phyloP scores from a whole-genome alignment of 2,888 invertebrate genomes.

The Parnassius smintheus region DNA sequence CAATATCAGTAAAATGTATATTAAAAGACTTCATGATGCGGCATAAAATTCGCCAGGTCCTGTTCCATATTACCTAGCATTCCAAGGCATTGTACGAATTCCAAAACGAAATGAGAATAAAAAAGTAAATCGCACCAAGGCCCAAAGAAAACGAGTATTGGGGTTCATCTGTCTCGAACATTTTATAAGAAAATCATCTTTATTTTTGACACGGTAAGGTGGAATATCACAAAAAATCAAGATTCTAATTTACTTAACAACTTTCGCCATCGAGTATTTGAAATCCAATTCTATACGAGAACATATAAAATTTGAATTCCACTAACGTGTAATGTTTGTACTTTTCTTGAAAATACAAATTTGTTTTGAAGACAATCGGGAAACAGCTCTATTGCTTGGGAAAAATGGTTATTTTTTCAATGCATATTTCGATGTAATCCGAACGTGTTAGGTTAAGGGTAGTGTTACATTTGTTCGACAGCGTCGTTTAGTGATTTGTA shows the following conservation, averaged over 20 bases:
- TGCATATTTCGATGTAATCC: conserved; percentile 4
- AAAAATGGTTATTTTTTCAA: conserved; percentile 1
- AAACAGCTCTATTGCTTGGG: background rate
- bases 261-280: background rate
- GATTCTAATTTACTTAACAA: background rate
- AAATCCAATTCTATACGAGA: background rate
- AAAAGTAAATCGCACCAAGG: conserved; percentile 19
- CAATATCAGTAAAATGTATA: too few relatives aligned
- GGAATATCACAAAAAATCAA: background rate
- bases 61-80: background rate
- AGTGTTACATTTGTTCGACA: conserved; percentile 15
- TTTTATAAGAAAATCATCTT: background rate
- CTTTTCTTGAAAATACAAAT: conserved; percentile 12
- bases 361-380: background rate
- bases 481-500: too few relatives aligned
- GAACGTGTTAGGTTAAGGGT: conserved; percentile 18
- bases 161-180: background rate
- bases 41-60: too few relatives aligned
- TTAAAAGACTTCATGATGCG: too few relatives aligned
- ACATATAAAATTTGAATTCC: conserved; percentile 4
- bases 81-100: conserved; percentile 22
- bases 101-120: conserved; percentile 18
- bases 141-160: conserved; percentile 19
- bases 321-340: background rate
- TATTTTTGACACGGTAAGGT: background rate